Evolutionary conservation across 1,140 invertebrate species (phyloP), one percentile per base, ranked within the genome.

Genomic region (Drosophila watanabei): DNA sequence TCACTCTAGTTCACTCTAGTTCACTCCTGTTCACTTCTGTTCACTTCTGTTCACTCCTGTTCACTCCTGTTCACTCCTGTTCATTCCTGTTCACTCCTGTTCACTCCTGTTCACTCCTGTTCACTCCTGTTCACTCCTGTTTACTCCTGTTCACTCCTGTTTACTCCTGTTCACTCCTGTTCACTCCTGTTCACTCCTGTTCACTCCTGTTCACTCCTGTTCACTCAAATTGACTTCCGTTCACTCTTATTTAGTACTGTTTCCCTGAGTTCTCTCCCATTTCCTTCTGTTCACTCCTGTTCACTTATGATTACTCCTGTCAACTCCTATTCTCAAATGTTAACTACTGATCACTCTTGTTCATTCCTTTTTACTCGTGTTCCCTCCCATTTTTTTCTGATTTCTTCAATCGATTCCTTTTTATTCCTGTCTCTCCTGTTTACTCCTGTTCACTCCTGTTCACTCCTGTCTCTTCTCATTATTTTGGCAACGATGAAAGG

Each of bases 381-480:
- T 33, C 10, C 10, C 11, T 13, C 11, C 11, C 1, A 5, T 13
- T 37, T 13, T n/a, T n/a, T 10, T 6, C 32, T 30, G 8, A 4
- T 33, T 14, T 0, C 32, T 35, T n/a, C 43, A 30, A 14, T 45
- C 11, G 9, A 37, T 4, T 24, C 10, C 18, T 46, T 5, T 13
- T 13, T 5, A 11, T 9, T 11, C 7, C 16, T 3, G 3, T 3
- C 18, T 5, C 43, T 11, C 13, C 32, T 30, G 8, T 8, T 35
- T 14, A 0, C 32, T 35, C 24, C 43, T 37, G 14, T 45, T 11
- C 24, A 1, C 24, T 24, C 24, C 18, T 20, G 10, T n/a, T 28
- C 30, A 13, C 33, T 37, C 39, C 35, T 48, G 35, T 56, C 49
- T 56, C 45, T 45, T 13, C 66, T 66, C 49, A 66, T 32, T 45